Evolutionary conservation across 2,797 vertebrate genomes (phyloP), one percentile per base, ranked within the genome.

Genomic region (Chloroceryle inda): DNA sequence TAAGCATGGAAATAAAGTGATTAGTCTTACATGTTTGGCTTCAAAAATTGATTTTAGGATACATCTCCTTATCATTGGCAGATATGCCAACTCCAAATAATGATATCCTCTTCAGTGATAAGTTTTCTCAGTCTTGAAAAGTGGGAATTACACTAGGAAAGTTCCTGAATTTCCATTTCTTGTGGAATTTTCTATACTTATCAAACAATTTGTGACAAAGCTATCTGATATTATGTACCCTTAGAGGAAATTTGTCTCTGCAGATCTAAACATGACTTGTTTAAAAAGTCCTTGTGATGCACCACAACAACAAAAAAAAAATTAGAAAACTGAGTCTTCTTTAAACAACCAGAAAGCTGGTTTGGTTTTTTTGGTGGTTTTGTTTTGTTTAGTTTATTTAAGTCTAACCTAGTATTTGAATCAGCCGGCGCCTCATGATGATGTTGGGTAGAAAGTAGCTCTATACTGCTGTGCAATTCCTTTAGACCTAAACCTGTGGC

Each of bases 21-120:
- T 96, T 96, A 95, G 95, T 81, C 83, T 95, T 94, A 96, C 89
- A 92, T 76, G 52, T 96, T 95, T 86, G 55, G 33, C 80, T 96
- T 94, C 74, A 73, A 92, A 95, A 97, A 95, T 82, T 95, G 86
- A 95, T 96, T 97, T 93, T 68, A 52, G 74, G 88, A 94, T 92
- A 92, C 80, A 59, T 77, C 19, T 74, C 38, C 80, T 88, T 73
- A 95, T 94, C 88, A 67, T 40, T 77, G 52, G 62, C 63, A 88
- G 81, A 90, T 96, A 59, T 86, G 19, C 78, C 68, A 69, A 59
- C 53, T 86, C 50, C 71, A 84, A 94, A 85, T 92, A 86, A 74
- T 73, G 24, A 78, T 88, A 62, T 56, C 42, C 56, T 72, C 50
- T 75, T 61, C 77, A 64, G 19, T 55, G 71, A 49, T 40, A 56